Base-by-base conservation (phyloP, 2,888 invertebrate genomes). In the Agrilus cyanescens region DNA sequence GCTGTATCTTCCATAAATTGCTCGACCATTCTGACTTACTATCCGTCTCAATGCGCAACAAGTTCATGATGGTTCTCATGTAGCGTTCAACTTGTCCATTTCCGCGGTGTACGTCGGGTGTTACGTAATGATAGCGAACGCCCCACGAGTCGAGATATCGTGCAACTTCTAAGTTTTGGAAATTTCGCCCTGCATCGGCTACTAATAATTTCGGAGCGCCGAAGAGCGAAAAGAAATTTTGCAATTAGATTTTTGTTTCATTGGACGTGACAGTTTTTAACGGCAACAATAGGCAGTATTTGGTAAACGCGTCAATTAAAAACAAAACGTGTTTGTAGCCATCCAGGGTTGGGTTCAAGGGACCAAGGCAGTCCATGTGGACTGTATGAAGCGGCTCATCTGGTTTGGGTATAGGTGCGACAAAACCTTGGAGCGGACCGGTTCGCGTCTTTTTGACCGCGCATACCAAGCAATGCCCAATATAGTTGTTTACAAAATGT, bases 391-490 rank as follows among this genome's bases (percentile, higher is more conserved):
- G 16, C 13, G 49, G 47, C 8, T 20, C 37, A n/a, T 12, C 7
- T n/a, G 47, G 44, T 30, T 46, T 47, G 25, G 35, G 15, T 2
- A 41, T 12, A 14, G 37, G n/a, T n/a, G n/a, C 10, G 12, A 48
- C 35, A 34, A 37, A 30, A 18, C 44, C 48, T 38, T 48, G 50
- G 14, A 52, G 39, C 12, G 49, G 51, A 14, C 48, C 53, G 12
- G 49, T 48, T 32, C 53, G 39, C 4, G 54, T 50, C 37, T 54
- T 53, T 38, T 55, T 54, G 29, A 55, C 48, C 5, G 48, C 53
- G 46, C 53, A 54, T 12, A 54, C 33, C 2, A 55, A 38, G 38
- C 56, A 57, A 46, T 56, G 53, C 38, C 48, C 43, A 6, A 54
- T 32, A 34, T 58, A 58, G 18, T 43, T 43, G 33, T 48, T 52